These are phyloP conservation scores for Pararge aegeria DNA, from an alignment of 1,140 invertebrate species.

Conservation along the genomic window DNA sequence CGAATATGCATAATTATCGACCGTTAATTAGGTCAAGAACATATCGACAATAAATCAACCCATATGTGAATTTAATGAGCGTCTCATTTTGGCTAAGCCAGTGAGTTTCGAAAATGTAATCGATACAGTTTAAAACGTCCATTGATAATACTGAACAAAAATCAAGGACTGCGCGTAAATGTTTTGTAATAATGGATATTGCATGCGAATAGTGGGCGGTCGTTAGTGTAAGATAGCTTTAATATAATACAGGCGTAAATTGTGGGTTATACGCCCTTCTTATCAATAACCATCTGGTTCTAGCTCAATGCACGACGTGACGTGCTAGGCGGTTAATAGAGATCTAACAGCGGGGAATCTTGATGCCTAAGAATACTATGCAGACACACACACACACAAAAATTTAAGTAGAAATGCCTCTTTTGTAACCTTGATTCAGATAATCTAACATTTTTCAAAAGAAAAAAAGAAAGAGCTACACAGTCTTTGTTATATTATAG, in stretches of 20 bases:
- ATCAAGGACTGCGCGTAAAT: constrained; percentile 15
- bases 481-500: not conserved
- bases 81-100: not conserved
- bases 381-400: too few species aligned
- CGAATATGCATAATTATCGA: too few species aligned
- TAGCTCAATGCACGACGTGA: constrained; percentile 1
- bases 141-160: constrained; percentile 7
- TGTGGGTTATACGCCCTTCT: constrained; percentile 31
- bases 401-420: too few species aligned
- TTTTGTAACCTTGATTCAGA: too few species aligned
- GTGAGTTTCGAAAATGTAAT: not conserved
- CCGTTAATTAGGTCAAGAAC: constrained; percentile 12
- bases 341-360: not conserved
- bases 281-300: constrained; percentile 31
- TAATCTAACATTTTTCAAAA: too few species aligned
- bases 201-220: constrained; percentile 30
- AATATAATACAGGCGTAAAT: constrained; percentile 30
- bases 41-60: not conserved
- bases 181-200: constrained; percentile 28
- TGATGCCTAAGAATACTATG: too few species aligned
- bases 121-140: not conserved
- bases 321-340: constrained; percentile 2
- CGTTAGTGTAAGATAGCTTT: constrained; percentile 22
- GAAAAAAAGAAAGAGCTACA: too few species aligned
- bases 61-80: constrained; percentile 5